Percentiles rank a stretch among this genome's conserved stretches.
phyloP scores from a whole-genome alignment of 2,113 vertebrate genomes.

The Salminus brasiliensis region DNA sequence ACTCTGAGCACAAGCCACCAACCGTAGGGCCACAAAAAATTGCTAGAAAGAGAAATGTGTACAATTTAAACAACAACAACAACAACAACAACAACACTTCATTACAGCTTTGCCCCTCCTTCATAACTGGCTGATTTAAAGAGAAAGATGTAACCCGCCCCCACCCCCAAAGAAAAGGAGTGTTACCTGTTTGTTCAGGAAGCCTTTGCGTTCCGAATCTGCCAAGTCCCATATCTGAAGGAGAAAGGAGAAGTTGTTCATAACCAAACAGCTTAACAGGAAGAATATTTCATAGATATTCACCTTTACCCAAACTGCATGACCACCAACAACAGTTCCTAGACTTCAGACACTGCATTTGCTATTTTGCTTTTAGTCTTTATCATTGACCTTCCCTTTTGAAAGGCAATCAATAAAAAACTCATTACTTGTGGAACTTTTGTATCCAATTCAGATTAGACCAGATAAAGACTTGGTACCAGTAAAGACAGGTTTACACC shows the following conservation, averaged over 20 bases:
- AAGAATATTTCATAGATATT: not conserved
- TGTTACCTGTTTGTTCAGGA: slow-evolving; percentile 93
- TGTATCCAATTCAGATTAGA: too few species aligned
- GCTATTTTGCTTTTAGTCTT: too few species aligned
- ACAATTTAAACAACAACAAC: not conserved
- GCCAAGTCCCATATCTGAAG: slow-evolving; percentile 97
- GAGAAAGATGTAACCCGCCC: too few species aligned
- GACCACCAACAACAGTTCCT: not conserved
- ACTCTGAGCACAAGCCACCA: slow-evolving; percentile 97
- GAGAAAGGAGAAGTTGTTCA: slow-evolving; percentile 37
- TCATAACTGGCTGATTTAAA: too few species aligned
- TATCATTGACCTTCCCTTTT: too few species aligned
- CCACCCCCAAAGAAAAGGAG: too few species aligned
- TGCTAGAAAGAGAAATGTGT: slow-evolving; percentile 75
- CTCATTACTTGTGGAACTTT: too few species aligned
- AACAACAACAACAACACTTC: not conserved
- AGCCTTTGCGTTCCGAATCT: slow-evolving; percentile 92
- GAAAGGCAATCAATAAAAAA: too few species aligned
- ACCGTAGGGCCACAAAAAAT: slow-evolving; percentile 92
- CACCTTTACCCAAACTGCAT: not conserved
- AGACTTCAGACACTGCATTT: not conserved
- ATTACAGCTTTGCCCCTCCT: not conserved
- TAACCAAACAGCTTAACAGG: not conserved
- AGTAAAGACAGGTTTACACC: too few species aligned
- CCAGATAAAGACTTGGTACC: too few species aligned